These are phyloP conservation scores for Litoditis marina DNA, from an alignment of 2,888 invertebrate genomes.

Conservation along the genomic window DNA sequence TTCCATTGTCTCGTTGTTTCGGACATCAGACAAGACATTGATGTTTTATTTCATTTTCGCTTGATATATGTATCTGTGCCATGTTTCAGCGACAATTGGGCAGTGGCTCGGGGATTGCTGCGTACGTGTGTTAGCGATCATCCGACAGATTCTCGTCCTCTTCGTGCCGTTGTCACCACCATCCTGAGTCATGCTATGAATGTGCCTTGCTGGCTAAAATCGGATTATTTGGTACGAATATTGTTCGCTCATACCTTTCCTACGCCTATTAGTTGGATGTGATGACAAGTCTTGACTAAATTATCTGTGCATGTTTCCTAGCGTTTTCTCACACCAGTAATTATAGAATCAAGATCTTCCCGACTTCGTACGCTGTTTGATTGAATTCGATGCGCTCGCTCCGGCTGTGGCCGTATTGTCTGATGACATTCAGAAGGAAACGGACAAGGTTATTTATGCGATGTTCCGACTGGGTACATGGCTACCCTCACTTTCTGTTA, in stretches of 20 bases:
- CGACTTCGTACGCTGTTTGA: slow-evolving; percentile 42
- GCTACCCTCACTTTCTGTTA: too few species aligned
- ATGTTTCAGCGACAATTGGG: slow-evolving; percentile 29
- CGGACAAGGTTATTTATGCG: slow-evolving; percentile 9
- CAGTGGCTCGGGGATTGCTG: slow-evolving; percentile 26
- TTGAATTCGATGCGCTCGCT: slow-evolving; percentile 41
- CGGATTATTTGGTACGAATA: slow-evolving; percentile 21
- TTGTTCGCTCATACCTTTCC: neutral
- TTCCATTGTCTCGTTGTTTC: too few species aligned
- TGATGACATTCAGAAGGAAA: slow-evolving; percentile 26
- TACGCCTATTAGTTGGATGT: neutral
- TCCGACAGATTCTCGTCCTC: slow-evolving; percentile 29
- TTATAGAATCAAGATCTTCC: slow-evolving; percentile 42
- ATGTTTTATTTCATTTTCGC: too few species aligned
- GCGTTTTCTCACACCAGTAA: neutral
- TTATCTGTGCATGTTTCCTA: neutral
- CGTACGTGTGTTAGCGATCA: slow-evolving; percentile 16
- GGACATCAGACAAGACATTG: too few species aligned
- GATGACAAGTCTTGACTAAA: too few species aligned
- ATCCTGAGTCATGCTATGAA: slow-evolving; percentile 21
- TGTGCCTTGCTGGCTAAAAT: slow-evolving; percentile 34
- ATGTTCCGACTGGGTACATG: too few species aligned
- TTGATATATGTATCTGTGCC: too few species aligned
- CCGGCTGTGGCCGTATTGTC: slow-evolving; percentile 29
- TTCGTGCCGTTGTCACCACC: slow-evolving; percentile 26